A percentile compares a stretch with the other conserved stretches of the same genome.
Evolutionary conservation across 2,113 vertebrate species (phyloP).

Genomic region (Tenebrosternarchus preto): DNA sequence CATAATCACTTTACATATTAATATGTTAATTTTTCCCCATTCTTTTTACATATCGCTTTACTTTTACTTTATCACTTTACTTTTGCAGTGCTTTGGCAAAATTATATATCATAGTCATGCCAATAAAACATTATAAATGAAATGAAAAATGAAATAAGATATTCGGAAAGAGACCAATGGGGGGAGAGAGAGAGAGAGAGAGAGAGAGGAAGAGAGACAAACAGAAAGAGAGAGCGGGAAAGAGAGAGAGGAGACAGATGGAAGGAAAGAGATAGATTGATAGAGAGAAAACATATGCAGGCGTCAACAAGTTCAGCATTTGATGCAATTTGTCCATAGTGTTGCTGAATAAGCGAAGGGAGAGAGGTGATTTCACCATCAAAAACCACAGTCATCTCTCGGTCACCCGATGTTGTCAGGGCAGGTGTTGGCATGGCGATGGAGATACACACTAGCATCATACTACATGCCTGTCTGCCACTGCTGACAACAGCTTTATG

Average conservation of each 20-base stretch:
- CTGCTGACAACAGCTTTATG: conserved; percentile 50
- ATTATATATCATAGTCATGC: background rate
- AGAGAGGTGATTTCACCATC: background rate
- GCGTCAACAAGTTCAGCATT: conserved; percentile 39
- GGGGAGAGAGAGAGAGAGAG: conserved; percentile 20
- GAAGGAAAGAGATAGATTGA: background rate
- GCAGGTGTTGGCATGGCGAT: conserved; percentile 45
- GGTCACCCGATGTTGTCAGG: conserved; percentile 32
- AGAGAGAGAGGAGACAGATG: conserved; percentile 4
- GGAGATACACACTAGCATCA: conserved; percentile 19
- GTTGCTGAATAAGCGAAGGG: background rate
- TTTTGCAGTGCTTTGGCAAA: background rate
- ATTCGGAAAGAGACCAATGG: background rate
- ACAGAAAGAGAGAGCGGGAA: background rate
- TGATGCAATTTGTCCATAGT: conserved; percentile 50
- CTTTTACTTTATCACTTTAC: no score
- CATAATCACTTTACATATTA: no score
- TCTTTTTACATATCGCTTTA: no score
- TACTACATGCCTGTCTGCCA: conserved; percentile 31
- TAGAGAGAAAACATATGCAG: conserved; percentile 18
- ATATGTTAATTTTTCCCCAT: no score
- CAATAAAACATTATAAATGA: no score
- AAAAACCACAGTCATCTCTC: background rate
- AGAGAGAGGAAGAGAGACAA: background rate
- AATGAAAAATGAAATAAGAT: background rate